These are phyloP conservation scores for Lycocorax pyrrhopterus DNA, from an alignment of 2,113 vertebrate species.

Conservation along the genomic window DNA sequence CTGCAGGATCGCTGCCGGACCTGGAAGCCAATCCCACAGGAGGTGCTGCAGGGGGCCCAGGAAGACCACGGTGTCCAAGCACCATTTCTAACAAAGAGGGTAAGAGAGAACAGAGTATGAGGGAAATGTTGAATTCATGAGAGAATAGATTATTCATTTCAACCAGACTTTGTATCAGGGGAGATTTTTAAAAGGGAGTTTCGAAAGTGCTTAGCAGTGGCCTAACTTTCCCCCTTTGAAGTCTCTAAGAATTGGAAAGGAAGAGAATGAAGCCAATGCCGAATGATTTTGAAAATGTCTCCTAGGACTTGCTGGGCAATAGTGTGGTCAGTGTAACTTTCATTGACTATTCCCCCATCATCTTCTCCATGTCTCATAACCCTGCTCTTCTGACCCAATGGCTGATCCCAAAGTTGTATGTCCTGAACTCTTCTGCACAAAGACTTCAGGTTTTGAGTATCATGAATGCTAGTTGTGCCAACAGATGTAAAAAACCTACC, in stretches of 20 bases:
- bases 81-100: slow-evolving; percentile 81
- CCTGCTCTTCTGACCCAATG: not conserved
- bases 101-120: not conserved
- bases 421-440: not conserved
- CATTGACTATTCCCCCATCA: not conserved
- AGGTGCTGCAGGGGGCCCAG: slow-evolving; percentile 96
- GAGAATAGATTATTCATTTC: not conserved
- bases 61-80: slow-evolving; percentile 97
- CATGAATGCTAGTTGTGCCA: not conserved
- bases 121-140: not conserved
- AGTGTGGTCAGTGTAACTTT: not conserved
- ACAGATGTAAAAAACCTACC: not conserved
- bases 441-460: not conserved
- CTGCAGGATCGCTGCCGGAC: slow-evolving; percentile 95
- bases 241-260: not conserved
- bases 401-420: not conserved
- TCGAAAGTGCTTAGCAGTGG: not conserved
- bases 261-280: not conserved
- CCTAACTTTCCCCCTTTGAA: not conserved
- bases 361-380: not conserved
- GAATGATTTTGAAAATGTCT: not conserved
- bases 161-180: not conserved
- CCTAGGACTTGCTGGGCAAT: not conserved
- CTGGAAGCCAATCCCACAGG: slow-evolving; percentile 95
- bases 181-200: not conserved